These are phyloP conservation scores for Adrianichthys oophorus DNA, from an alignment of 2,797 vertebrate species.

Conservation along the genomic window DNA sequence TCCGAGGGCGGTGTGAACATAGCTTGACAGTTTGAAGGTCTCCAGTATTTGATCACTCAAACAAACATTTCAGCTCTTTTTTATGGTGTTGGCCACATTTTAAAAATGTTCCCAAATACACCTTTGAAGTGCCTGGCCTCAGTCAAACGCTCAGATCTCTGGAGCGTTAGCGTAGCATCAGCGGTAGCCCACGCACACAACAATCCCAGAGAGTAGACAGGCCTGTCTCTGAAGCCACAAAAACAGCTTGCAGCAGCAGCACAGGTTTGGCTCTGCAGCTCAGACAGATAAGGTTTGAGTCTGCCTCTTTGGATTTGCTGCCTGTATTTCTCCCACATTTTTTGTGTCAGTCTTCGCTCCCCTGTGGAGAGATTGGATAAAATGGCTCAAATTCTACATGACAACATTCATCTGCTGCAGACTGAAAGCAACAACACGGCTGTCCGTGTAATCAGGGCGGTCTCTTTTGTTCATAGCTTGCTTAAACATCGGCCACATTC, in stretches of 20 bases:
- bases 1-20: no score
- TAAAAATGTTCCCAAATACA: constrained; percentile 46
- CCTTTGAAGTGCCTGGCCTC: constrained; percentile 56
- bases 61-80: constrained; percentile 24
- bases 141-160: constrained; percentile 46
- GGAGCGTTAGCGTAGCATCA: constrained; percentile 41
- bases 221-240: constrained; percentile 41
- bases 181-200: constrained; percentile 20
- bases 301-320: constrained; percentile 15
- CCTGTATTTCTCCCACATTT: constrained; percentile 19
- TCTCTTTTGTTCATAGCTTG: constrained; percentile 35
- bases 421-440: constrained; percentile 24
- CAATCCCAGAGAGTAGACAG: constrained; percentile 19
- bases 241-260: constrained; percentile 12
- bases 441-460: constrained; percentile 39
- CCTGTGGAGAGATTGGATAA: constrained; percentile 16
- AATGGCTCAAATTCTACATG: constrained; percentile 32
- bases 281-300: constrained; percentile 26
- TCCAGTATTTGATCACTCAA: constrained; percentile 14
- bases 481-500: constrained; percentile 31
- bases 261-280: constrained; percentile 21
- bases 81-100: constrained; percentile 34
- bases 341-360: constrained; percentile 20
- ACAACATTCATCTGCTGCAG: constrained; percentile 34
- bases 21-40: no score